Conservation (phyloP, 1,140 invertebrate species). For the Antheraea mylitta region DNA sequence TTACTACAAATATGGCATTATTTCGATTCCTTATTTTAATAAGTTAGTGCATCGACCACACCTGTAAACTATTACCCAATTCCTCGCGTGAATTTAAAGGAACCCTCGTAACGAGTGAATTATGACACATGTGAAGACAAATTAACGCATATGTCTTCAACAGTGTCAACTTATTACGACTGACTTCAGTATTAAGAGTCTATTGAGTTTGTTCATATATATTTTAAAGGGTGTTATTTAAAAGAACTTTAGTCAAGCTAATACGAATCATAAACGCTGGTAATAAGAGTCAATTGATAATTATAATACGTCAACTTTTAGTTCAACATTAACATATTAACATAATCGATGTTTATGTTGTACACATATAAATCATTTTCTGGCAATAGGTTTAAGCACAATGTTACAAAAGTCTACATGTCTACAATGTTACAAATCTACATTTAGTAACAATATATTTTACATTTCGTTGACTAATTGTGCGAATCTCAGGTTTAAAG, state of each 20-base stretch:
- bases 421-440: slow-evolving; percentile 32
- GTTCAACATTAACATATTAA: slow-evolving; percentile 14
- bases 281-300: slow-evolving; percentile 2
- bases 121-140: no score
- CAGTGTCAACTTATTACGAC: no score
- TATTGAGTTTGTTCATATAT: no score
- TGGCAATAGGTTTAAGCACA: neutral
- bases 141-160: no score
- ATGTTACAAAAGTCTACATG: slow-evolving; percentile 15
- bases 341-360: slow-evolving; percentile 11
- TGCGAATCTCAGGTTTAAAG: slow-evolving; percentile 23
- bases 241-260: neutral
- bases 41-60: no score
- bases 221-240: no score
- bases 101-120: no score
- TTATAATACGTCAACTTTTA: neutral
- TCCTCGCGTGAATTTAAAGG: no score
- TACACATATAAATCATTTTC: slow-evolving; percentile 34
- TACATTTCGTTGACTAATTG: neutral
- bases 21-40: neutral
- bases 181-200: no score
- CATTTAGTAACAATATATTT: neutral
- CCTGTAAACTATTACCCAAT: no score
- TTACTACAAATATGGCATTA: no score
- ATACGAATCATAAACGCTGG: neutral